Evolutionary conservation across 2,113 vertebrate species (phyloP).

Genomic region (Nettapus auritus): DNA sequence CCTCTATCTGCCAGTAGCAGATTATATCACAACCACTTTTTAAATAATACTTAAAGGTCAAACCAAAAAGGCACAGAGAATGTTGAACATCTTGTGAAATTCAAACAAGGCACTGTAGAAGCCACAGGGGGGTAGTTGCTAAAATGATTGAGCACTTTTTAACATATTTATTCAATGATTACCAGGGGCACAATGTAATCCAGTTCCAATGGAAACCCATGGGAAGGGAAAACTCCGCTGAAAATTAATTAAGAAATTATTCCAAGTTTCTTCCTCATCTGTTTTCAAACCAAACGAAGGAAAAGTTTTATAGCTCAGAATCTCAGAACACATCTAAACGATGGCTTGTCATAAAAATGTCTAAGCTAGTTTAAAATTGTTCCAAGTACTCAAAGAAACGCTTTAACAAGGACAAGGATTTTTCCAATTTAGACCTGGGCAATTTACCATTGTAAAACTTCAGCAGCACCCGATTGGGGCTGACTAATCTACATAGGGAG

Average conservation of each 20-base stretch:
- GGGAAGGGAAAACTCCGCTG: background rate
- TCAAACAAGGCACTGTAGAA: conserved; percentile 42
- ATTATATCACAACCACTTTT: conserved; percentile 43
- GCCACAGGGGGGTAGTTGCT: conserved; percentile 24
- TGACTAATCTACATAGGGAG: background rate
- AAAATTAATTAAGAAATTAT: background rate
- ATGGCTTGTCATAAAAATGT: background rate
- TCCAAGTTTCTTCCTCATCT: background rate
- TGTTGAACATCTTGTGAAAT: conserved; percentile 67
- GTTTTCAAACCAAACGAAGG: background rate
- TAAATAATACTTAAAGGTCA: conserved; percentile 71
- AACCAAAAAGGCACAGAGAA: conserved; percentile 59
- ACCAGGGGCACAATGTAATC: conserved; percentile 12
- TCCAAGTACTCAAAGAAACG: background rate
- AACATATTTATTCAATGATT: conserved; percentile 64
- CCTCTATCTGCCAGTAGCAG: conserved; percentile 22
- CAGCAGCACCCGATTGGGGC: background rate
- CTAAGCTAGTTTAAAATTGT: background rate
- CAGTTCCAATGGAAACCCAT: background rate
- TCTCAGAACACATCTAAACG: background rate
- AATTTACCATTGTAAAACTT: rapidly evolving
- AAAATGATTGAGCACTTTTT: conserved; percentile 54
- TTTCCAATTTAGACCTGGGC: background rate
- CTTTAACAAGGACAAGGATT: background rate
- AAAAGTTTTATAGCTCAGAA: background rate